These are phyloP conservation scores for Carlito syrichta DNA, from an alignment of 2,113 vertebrate species.

Conservation along the genomic window DNA sequence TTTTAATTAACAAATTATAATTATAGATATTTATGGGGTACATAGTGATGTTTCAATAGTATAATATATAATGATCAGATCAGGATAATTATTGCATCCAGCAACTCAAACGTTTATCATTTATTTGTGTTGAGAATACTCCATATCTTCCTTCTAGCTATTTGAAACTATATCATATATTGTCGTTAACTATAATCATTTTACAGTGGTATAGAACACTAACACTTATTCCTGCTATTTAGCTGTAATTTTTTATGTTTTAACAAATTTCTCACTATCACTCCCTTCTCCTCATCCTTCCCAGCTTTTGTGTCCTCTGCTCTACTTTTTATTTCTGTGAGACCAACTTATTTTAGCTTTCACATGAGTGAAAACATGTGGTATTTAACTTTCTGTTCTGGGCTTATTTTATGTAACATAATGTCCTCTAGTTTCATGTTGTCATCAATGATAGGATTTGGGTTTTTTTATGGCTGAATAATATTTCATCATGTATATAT, in stretches of 20 bases:
- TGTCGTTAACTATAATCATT: not conserved
- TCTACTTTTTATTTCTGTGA: not conserved
- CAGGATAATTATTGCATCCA: not conserved
- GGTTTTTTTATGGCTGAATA: not conserved
- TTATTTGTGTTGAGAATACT: not conserved
- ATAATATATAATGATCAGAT: not conserved
- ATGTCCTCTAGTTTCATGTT: not conserved
- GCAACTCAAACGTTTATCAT: not conserved
- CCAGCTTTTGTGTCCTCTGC: not conserved
- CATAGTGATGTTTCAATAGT: not conserved
- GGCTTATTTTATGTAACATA: not conserved
- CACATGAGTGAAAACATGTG: not conserved
- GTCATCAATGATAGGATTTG: not conserved
- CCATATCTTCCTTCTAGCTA: not conserved
- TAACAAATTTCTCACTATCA: not conserved
- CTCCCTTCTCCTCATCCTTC: not conserved
- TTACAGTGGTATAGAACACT: not conserved
- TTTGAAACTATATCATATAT: not conserved
- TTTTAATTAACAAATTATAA: not conserved
- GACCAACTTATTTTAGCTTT: not conserved
- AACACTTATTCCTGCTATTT: not conserved
- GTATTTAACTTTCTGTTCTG: not conserved
- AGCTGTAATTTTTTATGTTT: not conserved
- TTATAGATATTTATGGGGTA: not conserved
- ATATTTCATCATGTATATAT: not conserved